Base-by-base conservation (phyloP, 2,113 vertebrate species). In the Orientallactaga bullata region DNA sequence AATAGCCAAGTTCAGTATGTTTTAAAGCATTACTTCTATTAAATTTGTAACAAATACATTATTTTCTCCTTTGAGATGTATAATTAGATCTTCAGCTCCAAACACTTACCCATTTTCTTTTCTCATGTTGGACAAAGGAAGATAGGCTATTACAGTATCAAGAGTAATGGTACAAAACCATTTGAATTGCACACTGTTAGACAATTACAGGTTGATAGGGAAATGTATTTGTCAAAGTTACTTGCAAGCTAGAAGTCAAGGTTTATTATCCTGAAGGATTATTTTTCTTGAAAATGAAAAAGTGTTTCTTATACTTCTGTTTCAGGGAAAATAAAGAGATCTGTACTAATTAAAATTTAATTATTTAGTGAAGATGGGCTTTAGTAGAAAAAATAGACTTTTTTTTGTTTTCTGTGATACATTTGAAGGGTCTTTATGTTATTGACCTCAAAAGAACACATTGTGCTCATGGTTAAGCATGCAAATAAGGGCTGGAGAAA, bases 31-130 rank as follows among this genome's bases (percentile, higher is more conserved):
- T 94, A 79, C 17, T 89, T 47, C 8, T 73, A 66, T 37, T 76
- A 60, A 86, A 7, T 3, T 28, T 83, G 1, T n/a, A 73, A 66
- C 84, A 94, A 92, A 90, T 61, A 72, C 2, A 72, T 73, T 78
- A 47, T 84, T 90, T 30, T 87, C 32, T 88, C 28, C 10, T 60
- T 90, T 61, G 42, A 58, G 42, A 55, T 63, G 15, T 32, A 69
- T 71, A 89, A 81, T 76, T 39, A 77, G 24, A 82, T 86, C 23
- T 81, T 92, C 20, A 60, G 71, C 55, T 92, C 12, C 20, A 92
- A 94, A 61, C 3, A 51, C 21, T 51, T 72, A 74, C 15, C 8
- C 12, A 78, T 87, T 84, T 84, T 78, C 26, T 88, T 82, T 65
- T 47, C 69, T 89, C 55, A 37, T 55, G 24, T 47, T 66, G 63